A percentile compares a stretch with the other conserved stretches of the same genome.
These are phyloP conservation scores for Platycheirus rosarum DNA, from an alignment of 2,888 invertebrate genomes.

Conservation along the genomic window DNA sequence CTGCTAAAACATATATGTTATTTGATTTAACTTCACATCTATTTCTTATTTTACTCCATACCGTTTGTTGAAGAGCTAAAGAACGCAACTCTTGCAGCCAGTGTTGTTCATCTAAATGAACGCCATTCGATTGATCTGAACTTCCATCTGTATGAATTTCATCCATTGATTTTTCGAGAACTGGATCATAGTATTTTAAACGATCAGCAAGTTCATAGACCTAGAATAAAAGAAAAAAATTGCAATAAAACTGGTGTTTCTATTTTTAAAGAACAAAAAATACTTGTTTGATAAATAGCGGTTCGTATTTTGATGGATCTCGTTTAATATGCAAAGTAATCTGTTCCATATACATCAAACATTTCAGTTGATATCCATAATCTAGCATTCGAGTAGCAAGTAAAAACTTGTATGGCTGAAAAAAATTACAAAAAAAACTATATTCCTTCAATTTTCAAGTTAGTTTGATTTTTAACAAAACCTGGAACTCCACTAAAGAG, in stretches of 20 bases:
- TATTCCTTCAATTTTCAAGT: not conserved
- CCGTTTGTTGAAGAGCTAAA: slow-evolving; percentile 76
- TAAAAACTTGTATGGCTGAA: slow-evolving; percentile 92
- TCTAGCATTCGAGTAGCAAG: slow-evolving; percentile 91
- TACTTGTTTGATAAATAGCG: slow-evolving; percentile 84
- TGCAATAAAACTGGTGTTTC: too few species aligned
- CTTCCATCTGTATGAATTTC: slow-evolving; percentile 79
- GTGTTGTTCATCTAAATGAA: slow-evolving; percentile 79
- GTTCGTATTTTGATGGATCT: slow-evolving; percentile 84
- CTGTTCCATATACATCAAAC: slow-evolving; percentile 92
- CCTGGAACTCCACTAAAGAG: slow-evolving; percentile 89
- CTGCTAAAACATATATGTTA: slow-evolving; percentile 22
- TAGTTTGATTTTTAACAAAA: slow-evolving; percentile 78
- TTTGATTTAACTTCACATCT: too few species aligned
- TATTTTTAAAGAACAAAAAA: not conserved
- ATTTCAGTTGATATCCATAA: slow-evolving; percentile 90
- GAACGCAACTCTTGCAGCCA: slow-evolving; percentile 81
- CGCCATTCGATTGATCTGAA: slow-evolving; percentile 77
- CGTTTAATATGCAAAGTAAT: slow-evolving; percentile 87
- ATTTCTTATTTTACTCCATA: slow-evolving; percentile 35
- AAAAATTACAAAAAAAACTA: slow-evolving; percentile 66
- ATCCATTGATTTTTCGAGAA: slow-evolving; percentile 79
- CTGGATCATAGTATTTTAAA: slow-evolving; percentile 88
- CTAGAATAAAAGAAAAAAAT: slow-evolving; percentile 73
- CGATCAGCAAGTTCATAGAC: slow-evolving; percentile 84